Conservation (phyloP, 2,113 vertebrate species). For the Macrotis lagotis region DNA sequence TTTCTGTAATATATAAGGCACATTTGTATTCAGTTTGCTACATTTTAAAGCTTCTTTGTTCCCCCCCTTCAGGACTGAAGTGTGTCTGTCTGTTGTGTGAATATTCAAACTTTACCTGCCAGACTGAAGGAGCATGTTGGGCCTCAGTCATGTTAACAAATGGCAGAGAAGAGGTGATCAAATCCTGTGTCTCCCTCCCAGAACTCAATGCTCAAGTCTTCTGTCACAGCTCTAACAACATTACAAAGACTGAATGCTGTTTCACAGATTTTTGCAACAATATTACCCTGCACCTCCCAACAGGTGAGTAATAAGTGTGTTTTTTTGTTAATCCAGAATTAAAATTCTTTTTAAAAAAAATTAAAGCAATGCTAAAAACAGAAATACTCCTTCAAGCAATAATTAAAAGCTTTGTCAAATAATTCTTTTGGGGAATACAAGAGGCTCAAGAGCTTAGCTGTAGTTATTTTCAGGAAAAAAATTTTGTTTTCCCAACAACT, state of each 20-base stretch:
- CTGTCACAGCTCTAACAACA: slow-evolving; percentile 94
- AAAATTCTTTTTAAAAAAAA: slow-evolving; percentile 48
- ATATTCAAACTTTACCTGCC: slow-evolving; percentile 92
- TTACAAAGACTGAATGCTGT: slow-evolving; percentile 96
- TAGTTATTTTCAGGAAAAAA: slow-evolving; percentile 28
- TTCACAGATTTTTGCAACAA: slow-evolving; percentile 99
- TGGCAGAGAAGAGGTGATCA: slow-evolving; percentile 91
- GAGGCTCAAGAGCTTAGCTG: slow-evolving; percentile 22
- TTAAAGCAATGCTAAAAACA: slow-evolving; percentile 5
- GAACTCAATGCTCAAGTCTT: slow-evolving; percentile 94
- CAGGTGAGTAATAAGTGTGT: slow-evolving; percentile 85
- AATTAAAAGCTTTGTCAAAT: slow-evolving; percentile 26
- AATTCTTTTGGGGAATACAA: neutral
- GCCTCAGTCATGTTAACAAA: slow-evolving; percentile 95
- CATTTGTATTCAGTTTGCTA: neutral
- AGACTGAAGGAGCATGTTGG: slow-evolving; percentile 96
- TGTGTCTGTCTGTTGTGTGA: slow-evolving; percentile 95
- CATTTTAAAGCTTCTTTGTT: slow-evolving; percentile 51
- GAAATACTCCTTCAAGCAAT: slow-evolving; percentile 52
- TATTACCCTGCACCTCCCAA: slow-evolving; percentile 89
- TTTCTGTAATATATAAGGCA: neutral
- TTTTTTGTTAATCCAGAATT: slow-evolving; percentile 40
- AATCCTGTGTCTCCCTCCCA: slow-evolving; percentile 92
- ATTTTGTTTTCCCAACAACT: neutral
- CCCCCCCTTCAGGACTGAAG: slow-evolving; percentile 87